Conservation (phyloP, 2,888 invertebrate species). For the Caenorhabditis auriculariae region DNA sequence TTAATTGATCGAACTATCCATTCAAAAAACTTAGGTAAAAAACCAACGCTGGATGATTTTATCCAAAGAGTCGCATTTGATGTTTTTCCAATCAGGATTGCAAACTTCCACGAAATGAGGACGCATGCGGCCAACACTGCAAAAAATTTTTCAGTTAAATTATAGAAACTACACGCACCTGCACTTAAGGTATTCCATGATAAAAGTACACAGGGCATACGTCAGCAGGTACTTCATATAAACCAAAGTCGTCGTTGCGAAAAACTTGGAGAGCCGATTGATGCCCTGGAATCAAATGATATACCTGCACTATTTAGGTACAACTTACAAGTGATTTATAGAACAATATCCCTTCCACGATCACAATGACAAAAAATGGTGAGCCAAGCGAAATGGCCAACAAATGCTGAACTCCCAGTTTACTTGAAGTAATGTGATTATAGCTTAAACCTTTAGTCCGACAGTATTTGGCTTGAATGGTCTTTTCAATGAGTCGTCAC, state of each 20-base stretch:
- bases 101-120: slow-evolving; percentile 92
- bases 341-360: slow-evolving; percentile 41
- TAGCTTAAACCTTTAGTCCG: slow-evolving; percentile 25
- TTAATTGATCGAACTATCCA: no score
- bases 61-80: slow-evolving; percentile 42
- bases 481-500: slow-evolving; percentile 85
- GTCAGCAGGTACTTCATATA: slow-evolving; percentile 53
- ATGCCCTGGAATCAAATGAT: slow-evolving; percentile 21
- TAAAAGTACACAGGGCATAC: slow-evolving; percentile 41
- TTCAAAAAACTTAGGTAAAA: not conserved
- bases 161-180: slow-evolving; percentile 5
- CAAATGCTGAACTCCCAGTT: slow-evolving; percentile 28
- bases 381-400: slow-evolving; percentile 47
- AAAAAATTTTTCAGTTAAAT: slow-evolving; percentile 52
- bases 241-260: slow-evolving; percentile 42
- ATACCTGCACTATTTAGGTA: no score
- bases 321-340: slow-evolving; percentile 24
- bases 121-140: slow-evolving; percentile 79
- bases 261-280: slow-evolving; percentile 44
- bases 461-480: slow-evolving; percentile 73
- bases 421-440: not conserved
- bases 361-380: slow-evolving; percentile 43
- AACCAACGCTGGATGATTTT: slow-evolving; percentile 38
- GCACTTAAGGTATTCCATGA: slow-evolving; percentile 45
- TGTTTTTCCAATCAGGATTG: slow-evolving; percentile 69